Evolutionary conservation across 1,140 invertebrate genomes (phyloP), one percentile per base, ranked within the genome.

Genomic region (Dendrolimus punctatus): DNA sequence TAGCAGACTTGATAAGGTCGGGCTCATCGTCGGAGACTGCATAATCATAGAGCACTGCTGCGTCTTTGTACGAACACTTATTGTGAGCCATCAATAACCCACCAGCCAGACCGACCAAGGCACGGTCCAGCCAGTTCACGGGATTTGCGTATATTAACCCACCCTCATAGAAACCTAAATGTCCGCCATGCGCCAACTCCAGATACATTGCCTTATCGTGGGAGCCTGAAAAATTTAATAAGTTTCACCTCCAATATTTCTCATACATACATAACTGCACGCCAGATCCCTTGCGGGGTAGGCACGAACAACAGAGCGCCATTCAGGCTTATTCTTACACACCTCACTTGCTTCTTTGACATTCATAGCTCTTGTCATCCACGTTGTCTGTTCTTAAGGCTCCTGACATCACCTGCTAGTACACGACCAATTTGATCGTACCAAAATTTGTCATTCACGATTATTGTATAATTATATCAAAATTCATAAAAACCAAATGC

Each of bases 111-210:
- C 92, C 91, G 5, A 96, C 91, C 5, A 97, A 82, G 2, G 94
- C 91, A 46, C 95, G 90, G 85, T 98, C 96, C 45, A 98, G 78
- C 96, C 96, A 98, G 10, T 95, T 97, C 36, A 96, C 92, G 1
- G 94, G 93, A 68, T 95, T 94, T 0, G 96, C 96, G 73, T 94
- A 95, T 0, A 96, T 63, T 36, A 94, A 80, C 7, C 94, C 94
- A 5, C 95, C 95, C 84, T 98, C 96, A 76, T 97, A 97, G 79
- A 96, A 98, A 39, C 96, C 96, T 55, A 98, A 85, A 85, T 98
- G 96, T 6, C 96, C 96, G 5, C 96, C 96, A 77, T 98, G 95
- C 9, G 94, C 93, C 4, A 96, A 84, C 71, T 95, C 92, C 37
- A 96, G 88, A 64, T 94, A 96, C 51, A 95, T 87, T 4, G 90